Evolutionary conservation across 2,113 vertebrate genomes (phyloP), one percentile per base, ranked within the genome.

Genomic region (Platichthys flesus): DNA sequence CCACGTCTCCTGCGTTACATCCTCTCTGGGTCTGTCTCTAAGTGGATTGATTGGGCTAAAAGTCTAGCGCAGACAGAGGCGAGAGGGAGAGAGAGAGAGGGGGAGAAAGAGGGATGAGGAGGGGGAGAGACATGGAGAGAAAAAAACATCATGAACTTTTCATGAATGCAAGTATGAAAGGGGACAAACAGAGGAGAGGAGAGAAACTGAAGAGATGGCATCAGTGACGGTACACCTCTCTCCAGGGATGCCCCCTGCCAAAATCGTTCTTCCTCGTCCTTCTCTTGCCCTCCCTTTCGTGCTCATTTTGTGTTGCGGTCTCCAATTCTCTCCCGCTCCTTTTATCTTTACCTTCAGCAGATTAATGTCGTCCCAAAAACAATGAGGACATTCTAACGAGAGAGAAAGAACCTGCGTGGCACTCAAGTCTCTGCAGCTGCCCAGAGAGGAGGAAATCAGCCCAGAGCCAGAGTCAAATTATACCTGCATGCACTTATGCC

Each of bases 31-130:
- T 82, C 85, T 70, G 85, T 82, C 89, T 90, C 83, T 89, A 89
- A 91, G 88, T 90, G 85, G 84, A 90, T 88, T 86, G 90, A 92
- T 88, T 85, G 79, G 59, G 56, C 65, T 82, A 37, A 85, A 77
- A 78, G 83, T 79, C 70, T 40, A 61, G 56, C 26, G 62, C 21
- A 61, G 24, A 40, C 35, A n/a, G 45, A 65, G 59, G 26, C 0
- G 26, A 28, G 26, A 28, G 26, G 55, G 71, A 5, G 21, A 5
- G 55, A 20, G 35, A 2, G 31, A 14, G 23, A 4, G 10, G 73
- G 69, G 66, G 80, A 79, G 64, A 31, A 5, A 31, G 0, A 31
- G 31, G 31, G 31, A 31, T 31, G 31, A 31, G 31, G 31, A 31
- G 31, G 0, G 31, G 6, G 31, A 31, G 31, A 31, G 31, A 31